A percentile compares a stretch with the other conserved stretches of the same genome.
Evolutionary conservation across 1,140 invertebrate genomes (phyloP).

Genomic region (Centruroides vittatus): DNA sequence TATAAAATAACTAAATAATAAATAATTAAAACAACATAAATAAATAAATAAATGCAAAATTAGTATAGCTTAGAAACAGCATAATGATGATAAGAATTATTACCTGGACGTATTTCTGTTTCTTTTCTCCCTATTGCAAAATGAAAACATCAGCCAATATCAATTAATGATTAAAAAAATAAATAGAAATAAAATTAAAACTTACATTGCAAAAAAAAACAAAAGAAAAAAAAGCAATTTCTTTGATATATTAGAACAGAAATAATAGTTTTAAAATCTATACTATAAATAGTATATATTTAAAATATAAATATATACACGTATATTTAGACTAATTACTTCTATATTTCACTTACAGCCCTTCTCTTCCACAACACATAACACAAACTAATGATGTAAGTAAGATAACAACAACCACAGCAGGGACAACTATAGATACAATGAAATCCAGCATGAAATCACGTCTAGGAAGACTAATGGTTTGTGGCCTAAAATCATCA

Average conservation of each 20-base stretch:
- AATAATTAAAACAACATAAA: too few species aligned
- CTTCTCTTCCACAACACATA: constrained; percentile 58
- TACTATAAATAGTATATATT: too few species aligned
- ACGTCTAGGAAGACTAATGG: constrained; percentile 44
- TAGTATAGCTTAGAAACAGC: too few species aligned
- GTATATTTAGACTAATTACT: neutral
- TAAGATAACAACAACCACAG: constrained; percentile 47
- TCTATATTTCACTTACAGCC: constrained; percentile 47
- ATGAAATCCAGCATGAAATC: constrained; percentile 53
- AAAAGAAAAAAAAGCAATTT: neutral
- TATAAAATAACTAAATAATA: too few species aligned
- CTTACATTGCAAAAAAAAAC: neutral
- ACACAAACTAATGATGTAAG: constrained; percentile 50
- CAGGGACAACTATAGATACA: constrained; percentile 51
- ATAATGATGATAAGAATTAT: too few species aligned
- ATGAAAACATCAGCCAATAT: neutral
- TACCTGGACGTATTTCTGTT: neutral
- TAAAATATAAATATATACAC: too few species aligned
- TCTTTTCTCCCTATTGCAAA: neutral
- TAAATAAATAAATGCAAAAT: too few species aligned
- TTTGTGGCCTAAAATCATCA: constrained; percentile 29
- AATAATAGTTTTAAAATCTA: neutral
- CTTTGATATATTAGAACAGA: neutral
- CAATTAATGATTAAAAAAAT: neutral
- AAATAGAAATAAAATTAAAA: neutral